Evolutionary conservation across 2,113 vertebrate genomes (phyloP).

Genomic region (Rallus limicola): DNA sequence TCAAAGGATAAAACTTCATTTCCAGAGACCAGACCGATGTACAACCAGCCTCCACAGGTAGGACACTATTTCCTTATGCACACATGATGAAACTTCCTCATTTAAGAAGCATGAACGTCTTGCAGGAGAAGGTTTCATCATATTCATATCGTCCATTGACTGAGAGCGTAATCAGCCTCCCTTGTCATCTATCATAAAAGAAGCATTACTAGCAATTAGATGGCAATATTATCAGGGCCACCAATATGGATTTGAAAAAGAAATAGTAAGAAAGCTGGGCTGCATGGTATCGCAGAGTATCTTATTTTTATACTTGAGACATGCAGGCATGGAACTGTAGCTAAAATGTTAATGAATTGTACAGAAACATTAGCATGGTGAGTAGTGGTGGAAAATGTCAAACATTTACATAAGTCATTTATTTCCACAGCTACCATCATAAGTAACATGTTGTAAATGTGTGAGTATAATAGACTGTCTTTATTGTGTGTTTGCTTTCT

Average conservation of each 20-base stretch:
- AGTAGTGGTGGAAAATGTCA: background rate
- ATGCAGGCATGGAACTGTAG: background rate
- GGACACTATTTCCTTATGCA: background rate
- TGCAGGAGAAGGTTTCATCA: background rate
- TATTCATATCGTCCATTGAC: background rate
- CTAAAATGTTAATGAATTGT: background rate
- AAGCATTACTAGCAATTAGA: background rate
- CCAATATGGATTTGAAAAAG: background rate
- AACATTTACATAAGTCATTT: background rate
- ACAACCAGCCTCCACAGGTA: constrained; percentile 81
- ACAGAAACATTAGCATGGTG: background rate
- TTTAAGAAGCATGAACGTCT: background rate
- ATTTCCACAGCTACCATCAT: background rate
- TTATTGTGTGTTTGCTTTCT: background rate
- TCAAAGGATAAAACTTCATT: constrained; percentile 55
- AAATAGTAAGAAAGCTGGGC: background rate
- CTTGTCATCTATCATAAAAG: background rate
- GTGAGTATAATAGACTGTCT: background rate
- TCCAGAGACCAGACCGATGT: constrained; percentile 67
- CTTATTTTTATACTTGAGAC: background rate
- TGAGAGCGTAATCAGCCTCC: background rate
- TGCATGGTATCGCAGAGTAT: background rate
- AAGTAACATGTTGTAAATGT: background rate
- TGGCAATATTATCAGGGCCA: background rate
- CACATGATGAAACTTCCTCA: background rate